These are phyloP conservation scores for Brachystomella parvula DNA, from an alignment of 1,140 invertebrate species.

Conservation along the genomic window DNA sequence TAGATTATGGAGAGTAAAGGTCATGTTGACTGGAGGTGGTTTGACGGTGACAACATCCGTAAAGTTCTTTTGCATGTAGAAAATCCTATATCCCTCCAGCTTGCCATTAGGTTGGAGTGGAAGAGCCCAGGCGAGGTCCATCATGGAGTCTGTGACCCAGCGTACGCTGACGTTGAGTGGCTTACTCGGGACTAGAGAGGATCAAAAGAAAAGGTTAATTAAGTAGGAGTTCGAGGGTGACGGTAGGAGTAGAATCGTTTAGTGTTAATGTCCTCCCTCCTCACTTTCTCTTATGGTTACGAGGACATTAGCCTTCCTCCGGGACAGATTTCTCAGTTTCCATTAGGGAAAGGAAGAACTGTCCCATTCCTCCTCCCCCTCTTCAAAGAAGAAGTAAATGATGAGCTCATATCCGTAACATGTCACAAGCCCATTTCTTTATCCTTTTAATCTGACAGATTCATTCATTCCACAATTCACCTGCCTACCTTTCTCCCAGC, in stretches of 20 bases:
- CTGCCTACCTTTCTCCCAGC: no score
- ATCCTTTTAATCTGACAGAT: no score
- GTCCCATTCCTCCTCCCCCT: slow-evolving; percentile 2
- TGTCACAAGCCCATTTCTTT: neutral
- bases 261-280: neutral
- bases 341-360: neutral
- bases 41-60: slow-evolving; percentile 56
- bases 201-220: slow-evolving; percentile 5
- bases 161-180: slow-evolving; percentile 68
- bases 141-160: slow-evolving; percentile 63
- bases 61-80: slow-evolving; percentile 59
- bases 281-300: neutral
- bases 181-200: slow-evolving; percentile 64
- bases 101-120: slow-evolving; percentile 63
- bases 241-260: neutral
- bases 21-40: slow-evolving; percentile 42
- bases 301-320: neutral
- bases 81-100: slow-evolving; percentile 61
- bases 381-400: neutral
- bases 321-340: slow-evolving; percentile 1
- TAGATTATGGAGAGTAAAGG: slow-evolving; percentile 46
- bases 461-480: no score
- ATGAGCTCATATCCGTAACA: neutral
- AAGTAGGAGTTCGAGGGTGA: neutral
- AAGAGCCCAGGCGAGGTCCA: slow-evolving; percentile 68